Conservation (phyloP, 2,797 vertebrate genomes). For the Chaetophractus vellerosus region DNA sequence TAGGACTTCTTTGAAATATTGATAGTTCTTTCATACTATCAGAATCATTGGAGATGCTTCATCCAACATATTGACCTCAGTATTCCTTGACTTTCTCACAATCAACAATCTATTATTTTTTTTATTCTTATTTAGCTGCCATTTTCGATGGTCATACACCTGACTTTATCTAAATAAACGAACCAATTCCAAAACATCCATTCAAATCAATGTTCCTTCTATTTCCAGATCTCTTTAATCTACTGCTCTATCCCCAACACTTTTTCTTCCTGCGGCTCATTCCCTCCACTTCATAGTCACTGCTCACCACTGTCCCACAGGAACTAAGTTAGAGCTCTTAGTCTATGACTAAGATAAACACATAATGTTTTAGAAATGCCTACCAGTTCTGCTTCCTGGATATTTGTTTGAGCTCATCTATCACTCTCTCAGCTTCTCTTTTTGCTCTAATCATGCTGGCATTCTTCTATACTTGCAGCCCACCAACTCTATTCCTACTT, state of each 20-base stretch:
- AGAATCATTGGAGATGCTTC: not conserved
- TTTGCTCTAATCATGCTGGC: not conserved
- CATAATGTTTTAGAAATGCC: not conserved
- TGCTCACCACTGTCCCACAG: not conserved
- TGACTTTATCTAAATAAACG: not conserved
- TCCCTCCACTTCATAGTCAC: not conserved
- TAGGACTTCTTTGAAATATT: not conserved
- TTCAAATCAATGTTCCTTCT: not conserved
- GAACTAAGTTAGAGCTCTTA: not conserved
- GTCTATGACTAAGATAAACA: not conserved
- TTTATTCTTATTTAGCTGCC: not conserved
- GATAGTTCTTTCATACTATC: not conserved
- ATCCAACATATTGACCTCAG: not conserved
- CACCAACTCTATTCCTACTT: not conserved
- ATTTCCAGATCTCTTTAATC: not conserved
- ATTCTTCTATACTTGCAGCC: not conserved
- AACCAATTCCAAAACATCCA: not conserved
- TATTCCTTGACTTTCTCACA: not conserved
- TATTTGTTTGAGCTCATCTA: not conserved
- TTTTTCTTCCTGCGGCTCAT: not conserved
- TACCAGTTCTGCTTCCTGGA: not conserved
- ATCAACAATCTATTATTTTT: not conserved
- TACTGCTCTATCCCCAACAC: not conserved
- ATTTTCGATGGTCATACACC: not conserved
- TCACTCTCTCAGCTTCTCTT: not conserved